These are phyloP conservation scores for Neelides sp. DNA, from an alignment of 1,140 invertebrate species.

Conservation along the genomic window DNA sequence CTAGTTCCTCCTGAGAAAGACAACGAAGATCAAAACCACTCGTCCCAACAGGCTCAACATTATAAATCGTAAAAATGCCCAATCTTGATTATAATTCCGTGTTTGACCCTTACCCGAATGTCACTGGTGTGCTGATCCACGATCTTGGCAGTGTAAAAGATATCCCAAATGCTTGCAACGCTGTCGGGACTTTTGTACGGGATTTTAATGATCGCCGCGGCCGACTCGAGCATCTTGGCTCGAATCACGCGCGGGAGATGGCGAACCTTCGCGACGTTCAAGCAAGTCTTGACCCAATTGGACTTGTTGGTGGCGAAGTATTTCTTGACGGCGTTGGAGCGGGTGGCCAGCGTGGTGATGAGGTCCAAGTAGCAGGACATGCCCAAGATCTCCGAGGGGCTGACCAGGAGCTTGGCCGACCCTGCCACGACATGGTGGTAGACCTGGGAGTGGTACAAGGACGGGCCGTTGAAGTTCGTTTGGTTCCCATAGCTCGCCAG, in stretches of 20 bases:
- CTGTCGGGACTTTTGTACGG: constrained; percentile 10
- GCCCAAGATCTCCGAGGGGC: constrained; percentile 14
- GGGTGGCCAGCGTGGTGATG: constrained; percentile 10
- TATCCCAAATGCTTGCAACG: constrained; percentile 21
- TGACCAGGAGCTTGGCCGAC: constrained; percentile 15
- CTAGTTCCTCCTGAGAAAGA: constrained; percentile 42
- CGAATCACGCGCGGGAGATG: constrained; percentile 21
- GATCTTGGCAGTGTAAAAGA: constrained; percentile 17
- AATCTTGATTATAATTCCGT: constrained; percentile 4
- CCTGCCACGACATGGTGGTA: constrained; percentile 10
- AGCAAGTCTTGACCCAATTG: constrained; percentile 14
- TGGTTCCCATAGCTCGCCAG: constrained; percentile 36
- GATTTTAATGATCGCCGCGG: constrained; percentile 18
- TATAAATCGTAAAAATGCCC: constrained; percentile 8
- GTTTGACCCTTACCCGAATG: constrained; percentile 13
- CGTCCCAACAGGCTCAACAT: neutral
- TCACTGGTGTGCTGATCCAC: constrained; percentile 20
- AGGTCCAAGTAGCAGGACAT: constrained; percentile 22
- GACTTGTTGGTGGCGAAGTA: constrained; percentile 20
- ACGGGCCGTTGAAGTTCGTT: constrained; percentile 1
- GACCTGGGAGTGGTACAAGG: constrained; percentile 5
- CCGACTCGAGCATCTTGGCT: constrained; percentile 15
- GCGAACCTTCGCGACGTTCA: constrained; percentile 16
- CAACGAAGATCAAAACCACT: constrained; percentile 7
- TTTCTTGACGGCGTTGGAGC: neutral